phyloP scores from a whole-genome alignment of 2,113 vertebrate genomes.

The cattle (Bos taurus) region DNA sequence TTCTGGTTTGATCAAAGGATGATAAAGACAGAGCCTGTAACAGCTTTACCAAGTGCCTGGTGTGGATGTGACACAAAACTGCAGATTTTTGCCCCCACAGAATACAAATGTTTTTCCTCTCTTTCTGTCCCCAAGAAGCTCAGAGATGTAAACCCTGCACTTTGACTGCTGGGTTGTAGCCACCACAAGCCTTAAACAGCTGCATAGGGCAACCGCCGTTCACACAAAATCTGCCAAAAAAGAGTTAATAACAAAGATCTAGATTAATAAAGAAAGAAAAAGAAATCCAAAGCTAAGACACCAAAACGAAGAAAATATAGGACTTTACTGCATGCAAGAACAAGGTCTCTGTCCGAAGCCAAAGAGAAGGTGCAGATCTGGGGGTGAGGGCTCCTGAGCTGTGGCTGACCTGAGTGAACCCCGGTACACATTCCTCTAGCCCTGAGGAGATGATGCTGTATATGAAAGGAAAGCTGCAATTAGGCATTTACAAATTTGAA shows the following conservation, averaged over 20 bases:
- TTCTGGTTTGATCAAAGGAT: not conserved
- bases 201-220: not conserved
- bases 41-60: not conserved
- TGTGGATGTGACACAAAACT: fast-evolving
- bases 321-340: not conserved
- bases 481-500: not conserved
- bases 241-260: not conserved
- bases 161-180: not conserved
- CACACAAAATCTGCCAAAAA: not conserved
- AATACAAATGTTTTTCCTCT: not conserved
- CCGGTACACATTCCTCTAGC: not conserved
- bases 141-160: not conserved
- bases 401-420: not conserved
- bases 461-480: not conserved
- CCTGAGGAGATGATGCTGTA: not conserved
- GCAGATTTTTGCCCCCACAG: not conserved
- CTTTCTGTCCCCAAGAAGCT: not conserved
- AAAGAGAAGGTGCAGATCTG: not conserved
- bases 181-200: not conserved
- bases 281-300: not conserved
- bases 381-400: not conserved
- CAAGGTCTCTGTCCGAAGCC: not conserved
- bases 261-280: not conserved
- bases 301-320: not conserved
- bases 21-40: not conserved